These are phyloP conservation scores for Stenodera caucasica DNA, from an alignment of 2,888 invertebrate genomes.

Conservation along the genomic window DNA sequence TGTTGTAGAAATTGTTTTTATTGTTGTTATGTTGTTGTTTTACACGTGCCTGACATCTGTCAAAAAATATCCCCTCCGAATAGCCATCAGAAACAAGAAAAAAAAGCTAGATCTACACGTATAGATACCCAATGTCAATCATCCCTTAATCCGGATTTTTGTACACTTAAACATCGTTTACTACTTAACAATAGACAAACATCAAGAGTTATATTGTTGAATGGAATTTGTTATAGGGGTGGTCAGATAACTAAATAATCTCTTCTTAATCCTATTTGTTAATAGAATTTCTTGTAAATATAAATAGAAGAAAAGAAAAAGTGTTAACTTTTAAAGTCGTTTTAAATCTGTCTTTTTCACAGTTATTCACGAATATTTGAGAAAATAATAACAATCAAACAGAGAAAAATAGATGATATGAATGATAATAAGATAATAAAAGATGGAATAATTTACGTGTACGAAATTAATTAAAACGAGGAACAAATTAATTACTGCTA, in stretches of 20 bases:
- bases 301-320: neutral
- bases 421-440: neutral
- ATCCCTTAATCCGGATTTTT: constrained; percentile 44
- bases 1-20: constrained; percentile 17
- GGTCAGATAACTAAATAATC: constrained; percentile 30
- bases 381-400: neutral
- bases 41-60: constrained; percentile 45
- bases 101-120: constrained; percentile 1
- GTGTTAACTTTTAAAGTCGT: neutral
- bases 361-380: neutral
- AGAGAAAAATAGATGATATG: neutral
- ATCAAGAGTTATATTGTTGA: constrained; percentile 32
- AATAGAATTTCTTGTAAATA: constrained; percentile 27
- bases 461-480: constrained; percentile 46
- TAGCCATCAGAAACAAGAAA: constrained; percentile 14
- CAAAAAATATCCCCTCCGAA: constrained; percentile 37
- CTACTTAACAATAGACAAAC: constrained; percentile 42
- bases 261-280: constrained; percentile 22
- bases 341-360: neutral
- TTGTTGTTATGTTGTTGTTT: constrained; percentile 30
- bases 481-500: constrained; percentile 51
- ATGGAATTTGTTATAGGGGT: constrained; percentile 32
- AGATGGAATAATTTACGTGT: constrained; percentile 28
- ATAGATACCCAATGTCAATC: constrained; percentile 34
- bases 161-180: constrained; percentile 49